phyloP scores from a whole-genome alignment of 2,888 invertebrate genomes.

The Eudiplozoon nipponicum region DNA sequence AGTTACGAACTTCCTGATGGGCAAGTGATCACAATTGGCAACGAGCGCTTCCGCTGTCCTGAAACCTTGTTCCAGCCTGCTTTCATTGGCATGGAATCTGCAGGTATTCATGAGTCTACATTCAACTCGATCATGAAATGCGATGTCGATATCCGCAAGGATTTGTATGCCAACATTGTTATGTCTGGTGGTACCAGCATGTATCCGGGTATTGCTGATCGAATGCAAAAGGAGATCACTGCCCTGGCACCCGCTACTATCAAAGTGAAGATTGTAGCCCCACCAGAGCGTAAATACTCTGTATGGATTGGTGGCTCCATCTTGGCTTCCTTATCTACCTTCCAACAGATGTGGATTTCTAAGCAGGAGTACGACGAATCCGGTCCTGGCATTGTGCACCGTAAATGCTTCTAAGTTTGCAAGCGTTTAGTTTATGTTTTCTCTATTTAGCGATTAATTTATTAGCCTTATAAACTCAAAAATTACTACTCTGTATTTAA shows the following conservation, averaged over 20 bases:
- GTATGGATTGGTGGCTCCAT: constrained; percentile 40
- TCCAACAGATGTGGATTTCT: constrained; percentile 68
- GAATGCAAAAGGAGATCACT: constrained; percentile 76
- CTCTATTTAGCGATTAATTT: neutral
- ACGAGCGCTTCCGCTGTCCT: constrained; percentile 15
- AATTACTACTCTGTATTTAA: too few relatives aligned
- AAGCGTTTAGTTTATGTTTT: neutral
- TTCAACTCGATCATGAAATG: constrained; percentile 18
- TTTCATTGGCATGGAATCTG: constrained; percentile 17
- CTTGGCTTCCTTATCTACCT: constrained; percentile 53
- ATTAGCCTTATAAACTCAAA: too few relatives aligned
- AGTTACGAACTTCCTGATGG: constrained; percentile 24
- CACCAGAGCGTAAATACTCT: constrained; percentile 55
- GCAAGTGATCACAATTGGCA: constrained; percentile 11
- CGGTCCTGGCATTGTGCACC: constrained; percentile 33
- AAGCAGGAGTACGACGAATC: constrained; percentile 61
- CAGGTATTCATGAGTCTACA: constrained; percentile 17
- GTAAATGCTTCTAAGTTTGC: constrained; percentile 30
- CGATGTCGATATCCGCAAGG: constrained; percentile 17
- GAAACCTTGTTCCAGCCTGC: constrained; percentile 18
- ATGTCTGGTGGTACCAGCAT: constrained; percentile 61
- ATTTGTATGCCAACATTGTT: constrained; percentile 31
- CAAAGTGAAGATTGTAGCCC: constrained; percentile 41
- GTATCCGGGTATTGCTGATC: constrained; percentile 69
- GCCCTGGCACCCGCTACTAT: constrained; percentile 36